phyloP scores from a whole-genome alignment of 2,113 vertebrate genomes.

The Triplophysa tibetana region DNA sequence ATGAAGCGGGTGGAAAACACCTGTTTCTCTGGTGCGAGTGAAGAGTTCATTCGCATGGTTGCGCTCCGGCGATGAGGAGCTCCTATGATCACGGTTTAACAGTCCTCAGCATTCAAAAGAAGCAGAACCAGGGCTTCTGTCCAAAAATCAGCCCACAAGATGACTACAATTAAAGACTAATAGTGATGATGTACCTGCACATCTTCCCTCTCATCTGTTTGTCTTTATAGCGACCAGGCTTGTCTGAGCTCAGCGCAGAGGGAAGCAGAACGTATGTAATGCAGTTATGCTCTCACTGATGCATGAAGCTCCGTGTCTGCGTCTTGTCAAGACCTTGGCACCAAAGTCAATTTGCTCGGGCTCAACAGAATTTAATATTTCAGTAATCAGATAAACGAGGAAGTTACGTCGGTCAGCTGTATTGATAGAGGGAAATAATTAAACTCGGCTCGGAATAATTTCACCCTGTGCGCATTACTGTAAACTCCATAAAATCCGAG shows the following conservation, averaged over 20 bases:
- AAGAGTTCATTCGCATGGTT: constrained; percentile 58
- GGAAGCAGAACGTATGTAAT: constrained; percentile 77
- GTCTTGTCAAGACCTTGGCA: constrained; percentile 82
- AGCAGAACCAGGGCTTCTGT: constrained; percentile 11
- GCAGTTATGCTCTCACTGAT: constrained; percentile 75
- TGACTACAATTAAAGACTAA: constrained; percentile 52
- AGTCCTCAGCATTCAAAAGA: constrained; percentile 16
- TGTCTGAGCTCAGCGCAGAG: constrained; percentile 65
- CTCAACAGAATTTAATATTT: constrained; percentile 77
- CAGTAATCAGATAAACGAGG: constrained; percentile 79
- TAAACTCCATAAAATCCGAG: constrained; percentile 70
- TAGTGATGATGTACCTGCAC: constrained; percentile 42
- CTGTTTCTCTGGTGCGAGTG: constrained; percentile 72
- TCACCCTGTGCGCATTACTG: constrained; percentile 75
- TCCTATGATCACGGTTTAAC: background rate
- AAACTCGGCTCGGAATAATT: constrained; percentile 75
- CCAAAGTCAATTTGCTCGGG: constrained; percentile 79
- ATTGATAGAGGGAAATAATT: constrained; percentile 79
- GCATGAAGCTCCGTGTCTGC: constrained; percentile 76
- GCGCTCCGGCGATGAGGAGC: constrained; percentile 36
- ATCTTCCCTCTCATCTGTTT: constrained; percentile 47
- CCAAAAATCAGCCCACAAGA: constrained; percentile 43
- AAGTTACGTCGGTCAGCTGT: constrained; percentile 73
- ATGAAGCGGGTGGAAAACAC: constrained; percentile 71
- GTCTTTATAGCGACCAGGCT: constrained; percentile 61